Conservation (phyloP, 2,888 invertebrate genomes). For the Encarsia formosa region DNA sequence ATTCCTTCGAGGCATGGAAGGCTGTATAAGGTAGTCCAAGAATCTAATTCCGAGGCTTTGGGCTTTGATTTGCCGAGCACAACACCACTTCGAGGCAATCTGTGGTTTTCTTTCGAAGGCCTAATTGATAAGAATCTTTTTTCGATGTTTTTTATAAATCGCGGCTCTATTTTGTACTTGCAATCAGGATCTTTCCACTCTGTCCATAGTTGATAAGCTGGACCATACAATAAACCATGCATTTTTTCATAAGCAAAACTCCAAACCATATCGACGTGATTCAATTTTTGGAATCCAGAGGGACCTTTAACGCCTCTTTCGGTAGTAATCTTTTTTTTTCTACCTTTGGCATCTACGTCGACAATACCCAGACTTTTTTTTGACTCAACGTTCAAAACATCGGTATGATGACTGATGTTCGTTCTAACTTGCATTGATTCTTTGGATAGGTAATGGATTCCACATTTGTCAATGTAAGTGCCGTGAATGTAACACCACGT, state of each 20-base stretch:
- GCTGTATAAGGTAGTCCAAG: constrained; percentile 24
- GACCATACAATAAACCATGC: constrained; percentile 21
- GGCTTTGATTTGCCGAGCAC: background rate
- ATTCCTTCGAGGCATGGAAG: too few species aligned
- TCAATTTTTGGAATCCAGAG: constrained; percentile 5
- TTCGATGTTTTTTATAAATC: background rate
- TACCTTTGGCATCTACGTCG: background rate
- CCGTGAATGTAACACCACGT: constrained; percentile 26
- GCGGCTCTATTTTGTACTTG: background rate
- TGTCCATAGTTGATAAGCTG: constrained; percentile 12
- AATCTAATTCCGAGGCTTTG: constrained; percentile 27
- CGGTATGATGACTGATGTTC: background rate
- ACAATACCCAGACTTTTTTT: constrained; percentile 2
- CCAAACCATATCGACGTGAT: constrained; percentile 24
- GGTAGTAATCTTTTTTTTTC: background rate
- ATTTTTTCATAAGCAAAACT: constrained; percentile 22
- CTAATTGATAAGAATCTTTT: constrained; percentile 14
- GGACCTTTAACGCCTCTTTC: constrained; percentile 16
- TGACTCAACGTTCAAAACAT: constrained; percentile 8
- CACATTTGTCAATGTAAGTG: constrained; percentile 3
- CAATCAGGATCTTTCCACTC: constrained; percentile 12
- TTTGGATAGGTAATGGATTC: background rate
- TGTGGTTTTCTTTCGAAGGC: constrained; percentile 18
- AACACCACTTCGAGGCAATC: constrained; percentile 12
- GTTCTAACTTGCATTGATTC: background rate